Percentiles rank a stretch among this genome's conserved stretches.
These are phyloP conservation scores for Agrotis puta DNA, from an alignment of 2,888 invertebrate genomes.

Conservation along the genomic window DNA sequence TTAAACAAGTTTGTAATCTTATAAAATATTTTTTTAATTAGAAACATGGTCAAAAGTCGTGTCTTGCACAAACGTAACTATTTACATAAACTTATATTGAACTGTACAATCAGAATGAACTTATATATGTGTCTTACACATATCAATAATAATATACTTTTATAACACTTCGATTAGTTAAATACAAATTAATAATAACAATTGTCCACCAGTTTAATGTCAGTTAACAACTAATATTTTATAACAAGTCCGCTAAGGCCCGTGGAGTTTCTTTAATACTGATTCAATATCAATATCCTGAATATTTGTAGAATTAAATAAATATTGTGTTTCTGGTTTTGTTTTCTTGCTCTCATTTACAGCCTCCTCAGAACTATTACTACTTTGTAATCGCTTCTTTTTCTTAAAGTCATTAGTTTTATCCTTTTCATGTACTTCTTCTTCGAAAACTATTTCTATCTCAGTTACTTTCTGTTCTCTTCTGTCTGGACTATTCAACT, in stretches of 20 bases:
- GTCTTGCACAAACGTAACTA: constrained; percentile 68
- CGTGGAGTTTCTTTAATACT: constrained; percentile 86
- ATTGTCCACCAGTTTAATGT: constrained; percentile 43
- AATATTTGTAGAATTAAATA: constrained; percentile 82
- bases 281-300: constrained; percentile 88
- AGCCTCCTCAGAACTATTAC: constrained; percentile 75
- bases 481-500: constrained; percentile 72
- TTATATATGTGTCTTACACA: constrained; percentile 75
- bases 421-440: constrained; percentile 71
- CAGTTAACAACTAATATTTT: constrained; percentile 30
- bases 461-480: constrained; percentile 70
- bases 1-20: constrained; percentile 46
- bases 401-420: constrained; percentile 75
- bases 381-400: constrained; percentile 78
- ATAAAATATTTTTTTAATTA: constrained; percentile 56
- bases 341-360: constrained; percentile 76
- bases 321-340: constrained; percentile 80
- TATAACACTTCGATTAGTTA: constrained; percentile 45
- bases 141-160: constrained; percentile 62
- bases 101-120: constrained; percentile 57
- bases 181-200: constrained; percentile 42
- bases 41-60: constrained; percentile 58
- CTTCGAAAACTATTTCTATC: constrained; percentile 81
- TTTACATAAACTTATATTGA: constrained; percentile 44
- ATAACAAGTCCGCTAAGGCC: constrained; percentile 74